Conservation (phyloP, 2,888 invertebrate species). For the Nezara viridula region DNA sequence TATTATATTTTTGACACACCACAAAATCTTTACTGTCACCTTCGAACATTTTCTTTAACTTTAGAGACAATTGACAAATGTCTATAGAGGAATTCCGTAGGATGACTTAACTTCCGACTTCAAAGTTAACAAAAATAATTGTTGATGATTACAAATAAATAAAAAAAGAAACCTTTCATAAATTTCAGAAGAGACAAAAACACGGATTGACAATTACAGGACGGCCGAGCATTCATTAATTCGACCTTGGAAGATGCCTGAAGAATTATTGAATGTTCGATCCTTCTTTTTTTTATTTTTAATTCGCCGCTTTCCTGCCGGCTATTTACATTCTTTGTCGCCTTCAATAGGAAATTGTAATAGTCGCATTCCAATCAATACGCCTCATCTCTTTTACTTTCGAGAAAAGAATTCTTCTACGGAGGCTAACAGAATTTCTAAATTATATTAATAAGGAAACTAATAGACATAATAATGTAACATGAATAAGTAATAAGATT, state of each 20-base stretch:
- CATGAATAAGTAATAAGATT: background rate
- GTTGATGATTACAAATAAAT: background rate
- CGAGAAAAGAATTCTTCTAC: background rate
- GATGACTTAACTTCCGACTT: too few relatives aligned
- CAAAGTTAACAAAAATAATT: background rate
- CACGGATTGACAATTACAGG: background rate
- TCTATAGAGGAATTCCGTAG: background rate
- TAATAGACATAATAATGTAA: too few relatives aligned
- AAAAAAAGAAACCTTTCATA: background rate
- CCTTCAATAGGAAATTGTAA: background rate
- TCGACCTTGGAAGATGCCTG: background rate
- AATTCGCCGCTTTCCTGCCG: background rate
- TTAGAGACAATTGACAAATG: background rate
- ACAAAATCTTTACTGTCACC: background rate
- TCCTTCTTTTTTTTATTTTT: background rate
- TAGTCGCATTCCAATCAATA: background rate
- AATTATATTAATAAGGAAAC: background rate
- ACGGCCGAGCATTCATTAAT: background rate
- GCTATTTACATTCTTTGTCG: constrained; percentile 19
- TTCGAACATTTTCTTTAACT: background rate
- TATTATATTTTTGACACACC: background rate
- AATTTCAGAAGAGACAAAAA: background rate
- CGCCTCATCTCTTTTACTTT: background rate
- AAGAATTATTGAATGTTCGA: constrained; percentile 13
- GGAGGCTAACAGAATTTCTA: background rate